Base-by-base conservation (phyloP, 2,888 invertebrate genomes). In the Rhamnusium bicolor region DNA sequence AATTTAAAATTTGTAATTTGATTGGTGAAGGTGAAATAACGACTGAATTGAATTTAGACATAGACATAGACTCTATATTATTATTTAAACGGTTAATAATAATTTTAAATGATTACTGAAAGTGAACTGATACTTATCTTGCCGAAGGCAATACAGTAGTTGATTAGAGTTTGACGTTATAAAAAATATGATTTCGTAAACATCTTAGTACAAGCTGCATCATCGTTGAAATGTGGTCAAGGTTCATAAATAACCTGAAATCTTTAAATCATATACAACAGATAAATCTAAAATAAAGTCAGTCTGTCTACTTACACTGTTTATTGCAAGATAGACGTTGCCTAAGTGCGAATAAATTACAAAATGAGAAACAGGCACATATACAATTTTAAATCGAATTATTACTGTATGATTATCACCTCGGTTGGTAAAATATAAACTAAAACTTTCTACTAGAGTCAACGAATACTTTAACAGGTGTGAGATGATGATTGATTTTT, bases 261-360 rank as follows among this genome's bases (percentile, higher is more conserved):
- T 12, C 27, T 62, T 46, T 24, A 62, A 18, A 24, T 18, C 19
- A 18, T 21, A 21, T 14, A 16, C 24, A 27, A 27, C 27, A 29
- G 10, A 63, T 49, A n/a, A 12, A 21, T 32, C 32, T 58, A 56
- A 58, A 58, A 58, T 58, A 58, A 58, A 14, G 10, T 8, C 32
- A 18, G 12, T 24, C 18, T 29, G 27, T 29, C 56, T 29, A 58
- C 18, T 58, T 58, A 27, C 27, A 12, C n/a, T 8, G 54, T 19
- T 32, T 58, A 32, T 32, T 58, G 58, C 58, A 58, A 27, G 56
- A 58, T 8, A 16, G 18, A 10, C 8, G 18, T 58, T 58, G 58
- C 58, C 16, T 32, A 58, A 58, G 58, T 58, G 58, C 58, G 18
- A 32, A 58, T 58, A 32, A 58, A 58, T 58, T 58, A 58, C 58